phyloP scores from a whole-genome alignment of 2,113 vertebrate genomes.

The Podocnemis expansa region DNA sequence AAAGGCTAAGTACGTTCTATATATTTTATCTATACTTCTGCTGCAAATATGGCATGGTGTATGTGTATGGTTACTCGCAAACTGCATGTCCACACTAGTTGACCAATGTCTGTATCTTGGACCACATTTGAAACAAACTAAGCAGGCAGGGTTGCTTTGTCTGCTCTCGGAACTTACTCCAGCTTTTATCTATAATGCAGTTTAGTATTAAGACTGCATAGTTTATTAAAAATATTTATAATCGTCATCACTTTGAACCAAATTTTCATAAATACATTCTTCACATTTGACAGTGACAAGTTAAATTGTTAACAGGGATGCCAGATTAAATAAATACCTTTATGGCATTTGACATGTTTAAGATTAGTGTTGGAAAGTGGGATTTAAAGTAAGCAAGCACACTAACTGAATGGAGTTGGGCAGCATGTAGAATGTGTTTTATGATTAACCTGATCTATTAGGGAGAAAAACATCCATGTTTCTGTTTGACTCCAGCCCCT shows the following conservation, averaged over 20 bases:
- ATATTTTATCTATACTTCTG: background rate
- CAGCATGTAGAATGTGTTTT: background rate
- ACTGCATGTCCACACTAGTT: background rate
- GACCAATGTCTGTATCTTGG: background rate
- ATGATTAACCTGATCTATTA: background rate
- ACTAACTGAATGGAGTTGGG: background rate
- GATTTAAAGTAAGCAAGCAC: conserved; percentile 17
- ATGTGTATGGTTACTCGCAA: background rate
- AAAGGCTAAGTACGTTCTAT: background rate
- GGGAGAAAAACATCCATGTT: background rate
- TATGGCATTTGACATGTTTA: background rate
- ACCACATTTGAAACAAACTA: background rate
- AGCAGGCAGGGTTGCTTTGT: background rate
- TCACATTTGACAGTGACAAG: background rate
- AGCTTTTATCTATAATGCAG: background rate
- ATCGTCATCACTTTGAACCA: background rate
- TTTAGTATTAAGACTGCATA: background rate
- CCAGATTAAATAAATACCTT: background rate
- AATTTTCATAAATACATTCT: background rate
- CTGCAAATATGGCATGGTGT: background rate
- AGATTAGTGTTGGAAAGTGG: conserved; percentile 8
- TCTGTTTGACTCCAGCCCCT: background rate
- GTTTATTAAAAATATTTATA: background rate
- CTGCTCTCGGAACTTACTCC: background rate
- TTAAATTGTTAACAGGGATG: background rate